A percentile compares a stretch with the other conserved stretches of the same genome.
phyloP scores from a whole-genome alignment of 2,797 vertebrate genomes.

The Momotus momota region DNA sequence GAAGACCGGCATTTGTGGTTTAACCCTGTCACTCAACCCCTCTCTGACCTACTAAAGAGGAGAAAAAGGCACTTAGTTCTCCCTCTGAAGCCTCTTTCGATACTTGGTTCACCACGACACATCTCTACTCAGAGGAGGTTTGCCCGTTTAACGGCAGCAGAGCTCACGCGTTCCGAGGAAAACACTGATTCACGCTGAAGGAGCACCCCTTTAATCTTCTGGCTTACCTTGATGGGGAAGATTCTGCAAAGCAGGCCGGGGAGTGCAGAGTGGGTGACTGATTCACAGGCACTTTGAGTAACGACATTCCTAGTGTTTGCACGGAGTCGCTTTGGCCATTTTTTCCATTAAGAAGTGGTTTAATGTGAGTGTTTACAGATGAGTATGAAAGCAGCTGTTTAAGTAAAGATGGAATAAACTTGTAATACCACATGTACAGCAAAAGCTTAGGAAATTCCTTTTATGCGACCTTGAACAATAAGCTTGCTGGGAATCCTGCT shows the following conservation, averaged over 20 bases:
- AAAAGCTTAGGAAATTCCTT: constrained; percentile 68
- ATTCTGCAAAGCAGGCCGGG: constrained; percentile 33
- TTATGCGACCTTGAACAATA: constrained; percentile 66
- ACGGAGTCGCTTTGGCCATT: constrained; percentile 52
- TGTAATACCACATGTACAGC: constrained; percentile 76
- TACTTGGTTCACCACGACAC: neutral
- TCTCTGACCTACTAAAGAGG: neutral
- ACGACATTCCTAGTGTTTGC: constrained; percentile 59
- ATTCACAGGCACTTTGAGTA: constrained; percentile 48
- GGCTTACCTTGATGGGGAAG: constrained; percentile 52
- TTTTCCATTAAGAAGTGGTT: constrained; percentile 64
- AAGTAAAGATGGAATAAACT: constrained; percentile 78
- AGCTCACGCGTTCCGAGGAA: neutral
- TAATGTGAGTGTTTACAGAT: constrained; percentile 68
- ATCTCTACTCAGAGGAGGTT: neutral
- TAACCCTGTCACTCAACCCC: constrained; percentile 27
- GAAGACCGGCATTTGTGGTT: neutral
- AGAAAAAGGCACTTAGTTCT: neutral
- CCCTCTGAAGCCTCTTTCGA: neutral
- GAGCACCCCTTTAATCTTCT: constrained; percentile 26
- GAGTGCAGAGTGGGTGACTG: constrained; percentile 44
- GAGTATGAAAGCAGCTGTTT: constrained; percentile 69
- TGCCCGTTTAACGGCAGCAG: neutral
- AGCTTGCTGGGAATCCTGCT: constrained; percentile 70
- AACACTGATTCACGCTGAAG: neutral